Evolutionary conservation across 2,113 vertebrate genomes (phyloP).

Genomic region (Hemichromis elongatus): DNA sequence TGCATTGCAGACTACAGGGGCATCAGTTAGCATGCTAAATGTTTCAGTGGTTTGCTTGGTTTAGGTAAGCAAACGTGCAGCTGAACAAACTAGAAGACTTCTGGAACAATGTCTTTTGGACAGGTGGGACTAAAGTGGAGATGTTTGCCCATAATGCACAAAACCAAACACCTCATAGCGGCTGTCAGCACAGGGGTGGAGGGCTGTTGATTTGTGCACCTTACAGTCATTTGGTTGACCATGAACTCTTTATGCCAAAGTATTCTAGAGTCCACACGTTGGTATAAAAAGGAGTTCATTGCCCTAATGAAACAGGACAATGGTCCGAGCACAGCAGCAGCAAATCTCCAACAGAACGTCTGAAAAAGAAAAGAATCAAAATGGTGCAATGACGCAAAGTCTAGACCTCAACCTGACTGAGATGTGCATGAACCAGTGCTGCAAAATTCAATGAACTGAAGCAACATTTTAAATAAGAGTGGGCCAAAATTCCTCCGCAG

Average conservation of each 20-base stretch:
- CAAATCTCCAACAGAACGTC: background rate
- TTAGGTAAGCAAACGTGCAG: background rate
- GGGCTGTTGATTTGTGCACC: background rate
- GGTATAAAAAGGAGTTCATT: background rate
- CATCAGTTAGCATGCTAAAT: background rate
- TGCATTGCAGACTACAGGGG: accelerated
- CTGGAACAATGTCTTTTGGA: background rate
- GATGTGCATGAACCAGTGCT: background rate
- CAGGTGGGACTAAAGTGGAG: background rate
- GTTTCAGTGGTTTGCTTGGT: no score
- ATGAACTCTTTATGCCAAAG: background rate
- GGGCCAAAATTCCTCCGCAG: background rate
- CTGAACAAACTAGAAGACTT: background rate
- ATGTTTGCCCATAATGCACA: background rate
- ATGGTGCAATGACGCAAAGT: background rate
- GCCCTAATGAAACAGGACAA: background rate
- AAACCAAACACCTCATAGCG: background rate
- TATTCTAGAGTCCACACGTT: background rate
- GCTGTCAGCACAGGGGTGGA: accelerated
- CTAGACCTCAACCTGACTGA: background rate
- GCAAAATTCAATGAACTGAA: background rate
- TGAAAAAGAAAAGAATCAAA: background rate
- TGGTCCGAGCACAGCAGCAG: background rate
- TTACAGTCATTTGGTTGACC: background rate
- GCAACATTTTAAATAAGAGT: background rate